Percentiles rank a stretch among this genome's conserved stretches.
phyloP scores from a whole-genome alignment of 2,113 vertebrate genomes.

The Solea senegalensis region DNA sequence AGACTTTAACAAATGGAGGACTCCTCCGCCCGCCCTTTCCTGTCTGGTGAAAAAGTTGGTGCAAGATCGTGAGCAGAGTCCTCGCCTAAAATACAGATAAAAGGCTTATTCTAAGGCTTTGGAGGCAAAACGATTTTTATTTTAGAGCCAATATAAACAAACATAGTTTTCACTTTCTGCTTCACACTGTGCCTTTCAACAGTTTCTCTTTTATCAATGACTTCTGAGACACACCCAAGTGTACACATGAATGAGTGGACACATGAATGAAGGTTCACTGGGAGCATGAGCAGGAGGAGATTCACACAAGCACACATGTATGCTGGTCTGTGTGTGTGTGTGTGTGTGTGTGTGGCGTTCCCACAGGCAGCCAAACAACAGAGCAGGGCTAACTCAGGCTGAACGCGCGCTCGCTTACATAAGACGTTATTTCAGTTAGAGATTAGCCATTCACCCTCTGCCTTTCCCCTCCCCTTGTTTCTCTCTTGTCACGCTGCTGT shows the following conservation, averaged over 20 bases:
- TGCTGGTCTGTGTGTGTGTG: background rate
- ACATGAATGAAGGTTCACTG: slow-evolving; percentile 35
- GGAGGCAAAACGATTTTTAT: no score
- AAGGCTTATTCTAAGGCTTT: no score
- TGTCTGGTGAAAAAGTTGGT: no score
- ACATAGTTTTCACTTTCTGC: no score
- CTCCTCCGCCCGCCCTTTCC: no score
- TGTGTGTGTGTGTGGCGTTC: slow-evolving; percentile 28
- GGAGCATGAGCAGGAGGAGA: slow-evolving; percentile 31
- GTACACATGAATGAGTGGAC: slow-evolving; percentile 50
- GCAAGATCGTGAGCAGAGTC: no score
- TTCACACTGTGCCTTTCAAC: background rate
- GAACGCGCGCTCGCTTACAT: slow-evolving; percentile 73
- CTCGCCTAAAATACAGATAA: no score
- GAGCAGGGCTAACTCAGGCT: slow-evolving; percentile 58
- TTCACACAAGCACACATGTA: slow-evolving; percentile 14
- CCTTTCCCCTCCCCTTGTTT: slow-evolving; percentile 31
- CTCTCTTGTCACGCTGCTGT: slow-evolving; percentile 33
- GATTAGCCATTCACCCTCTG: slow-evolving; percentile 72
- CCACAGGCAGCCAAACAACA: slow-evolving; percentile 48
- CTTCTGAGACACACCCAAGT: background rate
- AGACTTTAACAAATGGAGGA: no score
- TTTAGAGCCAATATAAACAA: no score
- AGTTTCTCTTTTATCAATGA: slow-evolving; percentile 21
- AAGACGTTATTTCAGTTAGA: slow-evolving; percentile 79